Evolutionary conservation across 2,113 vertebrate species (phyloP), one percentile per base, ranked within the genome.

Genomic region (Heloderma charlesbogerti): DNA sequence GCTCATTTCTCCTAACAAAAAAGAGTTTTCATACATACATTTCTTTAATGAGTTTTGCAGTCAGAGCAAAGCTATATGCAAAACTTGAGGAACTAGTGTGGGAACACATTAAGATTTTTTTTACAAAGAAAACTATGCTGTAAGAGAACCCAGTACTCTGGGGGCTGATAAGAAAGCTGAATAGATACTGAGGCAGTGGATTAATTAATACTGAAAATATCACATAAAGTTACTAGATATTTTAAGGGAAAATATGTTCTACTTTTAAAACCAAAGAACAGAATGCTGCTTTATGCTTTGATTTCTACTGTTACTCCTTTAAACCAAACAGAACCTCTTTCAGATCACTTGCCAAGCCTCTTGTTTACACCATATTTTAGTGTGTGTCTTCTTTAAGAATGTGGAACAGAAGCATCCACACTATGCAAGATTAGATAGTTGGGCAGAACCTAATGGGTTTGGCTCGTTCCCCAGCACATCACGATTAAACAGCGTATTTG

Each of bases 241-340:
- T 89, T 71, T n/a, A 34, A 80, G 43, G 25, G 4, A 34, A 82
- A 82, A 82, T 71, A 71, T 57, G 57, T 88, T 81, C 31, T 81
- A 27, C 77, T 88, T 88, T 37, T 29, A 71, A 43, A 34, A 63
- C 6, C 27, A 60, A 69, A 54, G 74, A 88, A 79, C 37, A 88
- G 25, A 72, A 82, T 80, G 67, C 66, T 40, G 54, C 79, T 77
- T 82, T 31, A 31, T 92, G 40, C 72, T 92, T 93, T 88, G 45
- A 81, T 57, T 80, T 69, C 79, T 89, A 71, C 45, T 25, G 45
- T 71, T 82, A 82, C 34, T 72, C 48, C 43, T 80, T 86, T 51
- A 69, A 83, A 45, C 0, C 85, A 74, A 89, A 51, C 71, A 77
- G 88, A 69, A 92, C 92, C 40, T 25, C 51, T 66, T 71, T 82